Evolutionary conservation across 2,888 invertebrate genomes (phyloP), one percentile per base, ranked within the genome.

Genomic region (Drosophila cyrtoloma): DNA sequence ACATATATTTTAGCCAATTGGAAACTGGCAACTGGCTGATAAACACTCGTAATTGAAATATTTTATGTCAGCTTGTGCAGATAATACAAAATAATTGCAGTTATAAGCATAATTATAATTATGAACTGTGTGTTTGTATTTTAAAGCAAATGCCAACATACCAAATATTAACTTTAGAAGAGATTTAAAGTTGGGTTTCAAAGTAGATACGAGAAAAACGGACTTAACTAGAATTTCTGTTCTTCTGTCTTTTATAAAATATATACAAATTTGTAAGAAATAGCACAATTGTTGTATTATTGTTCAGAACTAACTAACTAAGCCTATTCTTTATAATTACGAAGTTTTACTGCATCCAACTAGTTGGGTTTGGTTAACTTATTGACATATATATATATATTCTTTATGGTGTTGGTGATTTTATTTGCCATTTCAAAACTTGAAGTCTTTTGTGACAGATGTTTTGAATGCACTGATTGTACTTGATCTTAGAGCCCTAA

Each of bases 31-130:
- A 26, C n/a, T 58, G 58, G 12, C 22, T 33, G 42, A 59, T 35
- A 30, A 66, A 52, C 52, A 44, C 33, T 12, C 28, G 39, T 32
- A 30, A 51, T 42, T 59, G 33, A 44, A 44, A 28, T 50, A 44
- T 16, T 9, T 60, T 26, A 28, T 57, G n/a, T 30, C 33, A 59
- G 47, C 32, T 44, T 33, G n/a, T 16, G 42, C 16, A 22, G 22
- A 4, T 42, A 58, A 57, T 37, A 19, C 12, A 7, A 26, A 26
- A 5, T 47, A 12, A 22, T 5, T 26, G 22, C 44, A 22, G 10
- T 14, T 28, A 28, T 16, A 28, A 35, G 14, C 5, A 35, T 35
- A 35, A 35, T 14, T 5, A 14, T 14, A 35, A 14, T 12, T 35
- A 35, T 14, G 9, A 19, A 19, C 19, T 19, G 19, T 9, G 39